These are phyloP conservation scores for Halcyon malimbica DNA, from an alignment of 2,113 vertebrate species.

Conservation along the genomic window DNA sequence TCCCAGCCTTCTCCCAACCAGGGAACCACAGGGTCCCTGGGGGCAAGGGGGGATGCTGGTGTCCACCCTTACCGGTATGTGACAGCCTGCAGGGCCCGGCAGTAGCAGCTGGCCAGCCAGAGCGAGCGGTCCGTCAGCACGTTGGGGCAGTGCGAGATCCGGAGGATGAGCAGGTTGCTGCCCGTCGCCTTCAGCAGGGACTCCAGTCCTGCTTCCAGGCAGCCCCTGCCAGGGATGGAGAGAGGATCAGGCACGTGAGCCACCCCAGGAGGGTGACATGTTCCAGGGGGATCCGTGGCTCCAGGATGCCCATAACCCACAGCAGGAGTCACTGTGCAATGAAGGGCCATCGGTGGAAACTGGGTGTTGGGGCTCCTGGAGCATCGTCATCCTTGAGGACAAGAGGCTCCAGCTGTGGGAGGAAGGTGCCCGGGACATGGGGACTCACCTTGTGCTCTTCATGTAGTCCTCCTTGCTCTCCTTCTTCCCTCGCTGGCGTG, in stretches of 20 bases:
- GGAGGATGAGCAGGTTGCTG: conserved; percentile 93
- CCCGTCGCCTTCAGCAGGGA: conserved; percentile 93
- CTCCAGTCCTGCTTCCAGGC: conserved; percentile 94
- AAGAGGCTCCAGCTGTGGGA: accelerated
- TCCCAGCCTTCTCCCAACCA: neutral
- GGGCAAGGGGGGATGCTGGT: too few relatives aligned
- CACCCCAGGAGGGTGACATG: neutral
- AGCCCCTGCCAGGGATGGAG: conserved; percentile 78
- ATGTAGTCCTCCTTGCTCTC: conserved; percentile 98
- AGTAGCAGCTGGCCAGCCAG: conserved; percentile 99
- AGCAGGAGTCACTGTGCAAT: accelerated
- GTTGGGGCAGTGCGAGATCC: conserved; percentile 98
- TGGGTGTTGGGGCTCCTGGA: accelerated
- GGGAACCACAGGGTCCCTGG: accelerated
- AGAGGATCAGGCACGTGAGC: accelerated
- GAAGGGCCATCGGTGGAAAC: accelerated
- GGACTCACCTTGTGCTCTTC: conserved; percentile 93
- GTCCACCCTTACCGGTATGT: conserved; percentile 86
- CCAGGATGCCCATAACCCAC: neutral
- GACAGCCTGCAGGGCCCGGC: conserved; percentile 94
- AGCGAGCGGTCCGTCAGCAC: conserved; percentile 97
- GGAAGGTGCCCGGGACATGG: accelerated
- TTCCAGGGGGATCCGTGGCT: accelerated
- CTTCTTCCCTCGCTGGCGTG: conserved; percentile 94
- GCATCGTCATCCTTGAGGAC: neutral